Conservation (phyloP, 2,113 vertebrate species). For the Solea solea region DNA sequence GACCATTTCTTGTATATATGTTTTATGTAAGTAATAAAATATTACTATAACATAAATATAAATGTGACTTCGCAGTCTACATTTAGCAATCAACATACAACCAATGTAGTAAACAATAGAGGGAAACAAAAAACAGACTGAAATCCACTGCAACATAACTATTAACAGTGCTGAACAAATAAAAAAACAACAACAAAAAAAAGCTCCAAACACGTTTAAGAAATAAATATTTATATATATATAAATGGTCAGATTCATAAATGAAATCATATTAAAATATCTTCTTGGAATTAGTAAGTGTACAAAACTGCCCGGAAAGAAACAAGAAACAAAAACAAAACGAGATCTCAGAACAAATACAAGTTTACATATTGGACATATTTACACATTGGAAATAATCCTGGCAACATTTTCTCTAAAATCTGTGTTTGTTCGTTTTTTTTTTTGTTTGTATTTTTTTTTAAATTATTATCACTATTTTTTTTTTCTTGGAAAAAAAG, state of each 20-base stretch:
- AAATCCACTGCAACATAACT: slow-evolving; percentile 90
- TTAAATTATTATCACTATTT: slow-evolving; percentile 54
- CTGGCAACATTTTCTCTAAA: slow-evolving; percentile 85
- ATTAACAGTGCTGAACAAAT: slow-evolving; percentile 86
- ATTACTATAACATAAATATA: slow-evolving; percentile 99
- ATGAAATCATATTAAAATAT: slow-evolving; percentile 97
- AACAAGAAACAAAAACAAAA: slow-evolving; percentile 83
- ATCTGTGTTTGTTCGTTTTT: slow-evolving; percentile 70
- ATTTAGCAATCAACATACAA: slow-evolving; percentile 94
- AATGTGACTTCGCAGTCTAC: slow-evolving; percentile 98
- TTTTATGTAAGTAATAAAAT: slow-evolving; percentile 99
- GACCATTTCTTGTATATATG: slow-evolving; percentile 95
- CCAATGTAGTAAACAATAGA: slow-evolving; percentile 88
- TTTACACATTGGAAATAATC: slow-evolving; percentile 90
- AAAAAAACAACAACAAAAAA: slow-evolving; percentile 67
- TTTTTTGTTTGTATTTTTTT: slow-evolving; percentile 7
- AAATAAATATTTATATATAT: slow-evolving; percentile 96
- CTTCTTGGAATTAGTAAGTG: slow-evolving; percentile 91
- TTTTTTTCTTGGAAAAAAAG: slow-evolving; percentile 70
- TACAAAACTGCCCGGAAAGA: slow-evolving; percentile 92
- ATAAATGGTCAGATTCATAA: slow-evolving; percentile 91
- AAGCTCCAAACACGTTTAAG: slow-evolving; percentile 90
- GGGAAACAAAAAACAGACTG: slow-evolving; percentile 82
- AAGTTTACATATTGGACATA: slow-evolving; percentile 96
- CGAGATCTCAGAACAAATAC: slow-evolving; percentile 85